A percentile compares a stretch with the other conserved stretches of the same genome.
phyloP scores from a whole-genome alignment of 1,140 invertebrate genomes.

The Eriocheir sinensis region DNA sequence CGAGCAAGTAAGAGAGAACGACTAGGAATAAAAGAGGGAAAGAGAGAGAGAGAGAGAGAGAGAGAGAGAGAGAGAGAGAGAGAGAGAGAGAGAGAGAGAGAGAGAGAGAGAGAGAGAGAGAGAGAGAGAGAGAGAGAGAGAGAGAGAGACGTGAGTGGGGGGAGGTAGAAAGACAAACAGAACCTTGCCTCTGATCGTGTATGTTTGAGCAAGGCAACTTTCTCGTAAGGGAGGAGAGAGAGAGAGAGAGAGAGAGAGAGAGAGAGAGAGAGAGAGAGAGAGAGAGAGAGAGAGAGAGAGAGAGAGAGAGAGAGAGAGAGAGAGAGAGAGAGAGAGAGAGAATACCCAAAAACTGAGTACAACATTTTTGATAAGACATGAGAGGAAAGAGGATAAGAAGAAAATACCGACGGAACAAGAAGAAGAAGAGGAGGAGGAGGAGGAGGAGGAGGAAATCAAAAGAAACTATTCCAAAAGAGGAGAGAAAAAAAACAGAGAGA shows the following conservation, averaged over 20 bases:
- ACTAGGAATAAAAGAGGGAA: background rate
- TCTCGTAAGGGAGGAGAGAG: background rate
- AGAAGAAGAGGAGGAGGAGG: background rate
- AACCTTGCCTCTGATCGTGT: constrained; percentile 13
- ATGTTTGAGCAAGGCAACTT: constrained; percentile 24
- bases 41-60: background rate
- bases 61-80: background rate
- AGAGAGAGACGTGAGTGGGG: constrained; percentile 7
- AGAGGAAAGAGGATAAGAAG: background rate
- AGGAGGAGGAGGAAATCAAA: constrained; percentile 30
- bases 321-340: constrained; percentile 51
- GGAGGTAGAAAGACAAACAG: background rate
- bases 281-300: constrained; percentile 32
- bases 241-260: background rate
- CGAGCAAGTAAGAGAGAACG: background rate
- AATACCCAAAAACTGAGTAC: background rate
- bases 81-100: background rate
- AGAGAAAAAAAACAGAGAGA: background rate
- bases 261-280: background rate
- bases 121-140: constrained; percentile 27
- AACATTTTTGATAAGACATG: background rate
- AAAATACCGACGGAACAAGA: background rate
- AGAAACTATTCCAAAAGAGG: background rate
- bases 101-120: constrained; percentile 32
- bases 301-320: constrained; percentile 55